Conservation (phyloP, 2,113 vertebrate species). For the Sapajus apella region DNA sequence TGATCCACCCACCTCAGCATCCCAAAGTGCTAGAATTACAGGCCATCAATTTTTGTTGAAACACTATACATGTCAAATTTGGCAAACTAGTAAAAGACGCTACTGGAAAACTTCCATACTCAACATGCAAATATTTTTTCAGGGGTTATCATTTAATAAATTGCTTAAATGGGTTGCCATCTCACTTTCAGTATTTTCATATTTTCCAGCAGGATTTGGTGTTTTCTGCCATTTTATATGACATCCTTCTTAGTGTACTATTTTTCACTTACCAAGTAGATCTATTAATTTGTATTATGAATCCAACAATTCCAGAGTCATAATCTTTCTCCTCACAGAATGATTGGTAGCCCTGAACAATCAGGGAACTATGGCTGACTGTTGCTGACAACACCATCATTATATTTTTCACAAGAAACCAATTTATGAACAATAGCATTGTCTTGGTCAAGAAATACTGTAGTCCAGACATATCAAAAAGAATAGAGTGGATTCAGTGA, state of each 20-base stretch:
- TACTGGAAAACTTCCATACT: neutral
- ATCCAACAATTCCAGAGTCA: neutral
- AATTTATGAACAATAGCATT: neutral
- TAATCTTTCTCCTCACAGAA: neutral
- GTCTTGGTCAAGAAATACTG: neutral
- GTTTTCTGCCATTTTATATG: neutral
- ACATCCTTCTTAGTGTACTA: neutral
- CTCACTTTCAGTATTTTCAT: neutral
- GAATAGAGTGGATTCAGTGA: neutral
- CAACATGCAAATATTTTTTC: neutral
- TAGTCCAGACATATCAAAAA: neutral
- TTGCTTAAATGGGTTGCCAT: neutral
- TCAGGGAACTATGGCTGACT: neutral
- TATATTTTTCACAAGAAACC: neutral
- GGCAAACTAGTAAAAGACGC: neutral
- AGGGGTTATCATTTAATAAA: neutral
- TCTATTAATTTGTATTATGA: neutral
- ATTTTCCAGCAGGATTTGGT: neutral
- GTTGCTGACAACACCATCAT: neutral
- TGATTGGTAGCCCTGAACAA: neutral
- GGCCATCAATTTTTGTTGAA: neutral
- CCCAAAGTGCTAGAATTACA: too few species aligned
- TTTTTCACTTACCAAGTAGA: constrained; percentile 4
- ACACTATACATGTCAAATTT: neutral
- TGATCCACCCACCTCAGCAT: too few species aligned